Conservation (phyloP, 2,113 vertebrate genomes). For the Uria lomvia region DNA sequence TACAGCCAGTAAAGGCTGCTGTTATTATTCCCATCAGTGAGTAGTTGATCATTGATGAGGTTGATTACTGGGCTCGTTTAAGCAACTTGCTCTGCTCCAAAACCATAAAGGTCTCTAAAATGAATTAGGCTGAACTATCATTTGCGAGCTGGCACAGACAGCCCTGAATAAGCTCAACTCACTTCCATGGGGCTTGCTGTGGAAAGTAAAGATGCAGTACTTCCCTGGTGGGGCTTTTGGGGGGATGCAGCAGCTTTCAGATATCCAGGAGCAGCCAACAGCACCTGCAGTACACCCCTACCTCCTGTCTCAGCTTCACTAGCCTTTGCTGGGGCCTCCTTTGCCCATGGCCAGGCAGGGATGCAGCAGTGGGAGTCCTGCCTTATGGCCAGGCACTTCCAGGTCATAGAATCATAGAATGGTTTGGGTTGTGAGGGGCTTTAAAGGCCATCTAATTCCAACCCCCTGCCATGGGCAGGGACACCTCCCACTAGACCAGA, state of each 20-base stretch:
- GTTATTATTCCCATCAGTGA: neutral
- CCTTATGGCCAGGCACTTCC: neutral
- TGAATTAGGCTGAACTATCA: neutral
- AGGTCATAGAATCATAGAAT: neutral
- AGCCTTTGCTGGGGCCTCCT: neutral
- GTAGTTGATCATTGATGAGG: neutral
- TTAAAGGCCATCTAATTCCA: neutral
- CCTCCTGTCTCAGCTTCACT: neutral
- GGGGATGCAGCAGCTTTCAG: neutral
- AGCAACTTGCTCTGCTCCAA: neutral
- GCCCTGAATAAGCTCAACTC: neutral
- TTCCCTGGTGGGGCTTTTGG: neutral
- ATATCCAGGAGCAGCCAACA: accelerated
- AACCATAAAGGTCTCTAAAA: slow-evolving; percentile 3
- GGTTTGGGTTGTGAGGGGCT: neutral
- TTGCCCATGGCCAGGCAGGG: neutral
- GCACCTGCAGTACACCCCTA: neutral
- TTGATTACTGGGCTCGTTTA: slow-evolving; percentile 25
- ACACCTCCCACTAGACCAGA: neutral
- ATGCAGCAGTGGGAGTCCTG: neutral
- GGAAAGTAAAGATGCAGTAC: neutral
- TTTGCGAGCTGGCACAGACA: neutral
- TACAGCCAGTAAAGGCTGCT: neutral
- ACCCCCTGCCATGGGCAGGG: neutral
- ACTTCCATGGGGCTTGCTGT: neutral